Percentiles rank a stretch among this genome's conserved stretches.
Conservation (phyloP, 1,140 invertebrate genomes). For the Drosophila tropicalis region DNA sequence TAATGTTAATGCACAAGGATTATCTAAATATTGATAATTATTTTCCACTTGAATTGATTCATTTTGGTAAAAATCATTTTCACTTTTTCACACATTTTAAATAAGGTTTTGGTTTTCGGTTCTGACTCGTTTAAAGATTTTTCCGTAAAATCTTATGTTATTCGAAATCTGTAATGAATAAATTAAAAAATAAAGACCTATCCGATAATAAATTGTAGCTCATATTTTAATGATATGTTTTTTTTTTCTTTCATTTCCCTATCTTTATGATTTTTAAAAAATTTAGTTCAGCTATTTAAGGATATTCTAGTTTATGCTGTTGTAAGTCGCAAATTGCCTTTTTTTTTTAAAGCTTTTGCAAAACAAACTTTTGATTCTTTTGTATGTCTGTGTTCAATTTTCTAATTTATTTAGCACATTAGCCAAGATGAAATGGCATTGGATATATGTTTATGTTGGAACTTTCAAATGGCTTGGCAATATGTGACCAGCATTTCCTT, state of each 20-base stretch:
- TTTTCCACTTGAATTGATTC: slow-evolving; percentile 54
- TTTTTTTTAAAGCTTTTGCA: neutral
- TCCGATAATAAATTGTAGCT: too few relatives aligned
- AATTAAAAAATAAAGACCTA: too few relatives aligned
- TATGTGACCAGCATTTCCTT: slow-evolving; percentile 45
- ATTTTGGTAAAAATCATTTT: slow-evolving; percentile 26
- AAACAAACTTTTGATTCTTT: slow-evolving; percentile 16
- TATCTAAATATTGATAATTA: slow-evolving; percentile 51
- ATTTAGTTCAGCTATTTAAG: too few relatives aligned
- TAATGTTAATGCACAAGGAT: slow-evolving; percentile 44
- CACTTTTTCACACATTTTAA: slow-evolving; percentile 12
- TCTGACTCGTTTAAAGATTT: neutral
- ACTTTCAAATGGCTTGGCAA: slow-evolving; percentile 48
- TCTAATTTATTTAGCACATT: slow-evolving; percentile 51
- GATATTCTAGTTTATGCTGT: too few relatives aligned
- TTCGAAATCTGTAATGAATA: neutral
- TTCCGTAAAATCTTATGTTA: neutral
- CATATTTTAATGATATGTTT: too few relatives aligned
- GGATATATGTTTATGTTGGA: neutral
- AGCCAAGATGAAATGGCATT: slow-evolving; percentile 21
- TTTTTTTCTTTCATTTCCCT: too few relatives aligned
- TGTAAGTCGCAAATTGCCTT: too few relatives aligned
- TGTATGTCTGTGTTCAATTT: slow-evolving; percentile 36
- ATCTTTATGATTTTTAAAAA: too few relatives aligned
- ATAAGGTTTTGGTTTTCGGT: neutral